Evolutionary conservation across 2,888 invertebrate genomes (phyloP).

Genomic region (Macaria liturata): DNA sequence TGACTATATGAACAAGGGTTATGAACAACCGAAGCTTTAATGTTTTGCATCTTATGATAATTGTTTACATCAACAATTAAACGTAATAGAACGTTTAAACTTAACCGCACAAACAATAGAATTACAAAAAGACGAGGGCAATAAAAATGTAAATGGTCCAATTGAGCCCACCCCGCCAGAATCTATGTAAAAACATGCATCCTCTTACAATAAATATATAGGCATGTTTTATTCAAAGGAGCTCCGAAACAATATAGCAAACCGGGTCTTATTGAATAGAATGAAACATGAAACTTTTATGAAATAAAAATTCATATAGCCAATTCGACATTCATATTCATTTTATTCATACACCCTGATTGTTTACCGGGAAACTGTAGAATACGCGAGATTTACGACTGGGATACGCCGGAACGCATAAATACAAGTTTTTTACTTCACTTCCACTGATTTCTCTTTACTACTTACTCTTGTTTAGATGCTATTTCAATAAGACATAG

Average conservation of each 20-base stretch:
- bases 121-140: conserved; percentile 39
- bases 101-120: conserved; percentile 34
- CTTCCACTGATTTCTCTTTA: conserved; percentile 11
- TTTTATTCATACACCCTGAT: conserved; percentile 8
- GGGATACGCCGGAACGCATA: neutral
- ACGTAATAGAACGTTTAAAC: conserved; percentile 18
- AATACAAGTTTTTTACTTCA: conserved; percentile 9
- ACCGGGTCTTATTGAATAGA: conserved; percentile 55
- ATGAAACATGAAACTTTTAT: conserved; percentile 47
- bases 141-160: conserved; percentile 71
- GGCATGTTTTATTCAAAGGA: conserved; percentile 72
- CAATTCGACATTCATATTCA: conserved; percentile 5
- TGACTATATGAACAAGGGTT: no score
- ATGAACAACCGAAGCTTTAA: no score
- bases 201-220: conserved; percentile 66
- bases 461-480: neutral
- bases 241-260: conserved; percentile 68
- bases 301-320: conserved; percentile 23
- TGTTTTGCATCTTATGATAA: no score
- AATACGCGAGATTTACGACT: conserved; percentile 11
- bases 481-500: no score
- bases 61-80: neutral
- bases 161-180: conserved; percentile 47
- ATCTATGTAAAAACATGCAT: conserved; percentile 75
- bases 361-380: conserved; percentile 10